Base-by-base conservation (phyloP, 2,113 vertebrate species). In the Macaca nemestrina region DNA sequence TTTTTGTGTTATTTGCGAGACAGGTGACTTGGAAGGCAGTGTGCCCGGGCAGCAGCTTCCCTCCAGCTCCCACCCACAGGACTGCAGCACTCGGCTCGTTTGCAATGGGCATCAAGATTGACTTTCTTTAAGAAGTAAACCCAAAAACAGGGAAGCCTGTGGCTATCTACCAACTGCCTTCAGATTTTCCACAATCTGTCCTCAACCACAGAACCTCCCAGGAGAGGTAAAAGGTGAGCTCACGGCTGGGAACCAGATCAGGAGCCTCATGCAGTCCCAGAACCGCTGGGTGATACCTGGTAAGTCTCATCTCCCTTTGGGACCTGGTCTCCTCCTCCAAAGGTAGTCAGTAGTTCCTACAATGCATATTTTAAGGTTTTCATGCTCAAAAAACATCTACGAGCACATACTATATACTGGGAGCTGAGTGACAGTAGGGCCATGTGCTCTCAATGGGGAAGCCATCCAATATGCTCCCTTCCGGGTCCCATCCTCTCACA, bases 11-110 rank as follows among this genome's bases (percentile, higher is more conserved):
- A 0, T 22, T 14, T 8, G 18, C n/a, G 11, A 91, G 67, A 27
- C 22, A 3, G 50, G 4, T 0, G 1, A 27, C 1, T 6, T 2
- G 6, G 50, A 64, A 7, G 20, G 59, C 12, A 8, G 14, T 17
- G 17, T 40, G 2, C 4, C 25, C 43, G 55, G 57, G 61, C 25
- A 5, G 45, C 6, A 4, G 6, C 59, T 57, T 27, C 75, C 76
- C 7, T 8, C 50, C 32, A 22, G 32, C 17, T 14, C 18, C 30
- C 76, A 35, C 17, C 8, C 73, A 20, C 6, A 27, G 0, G 8
- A 22, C 4, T 23, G 40, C 27, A 25, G 2, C 35, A 27, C 14
- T n/a, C 1, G 5, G 38, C 13, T 97, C 67, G 4, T 12, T 40
- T 43, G 32, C 79, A 59, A 20, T 64, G 30, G 32, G 45, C 9